A percentile compares a stretch with the other conserved stretches of the same genome.
These are phyloP conservation scores for Turritopsis rubra DNA, from an alignment of 30 jellyfish, hydroid and myxozoan species.

Conservation along the genomic window DNA sequence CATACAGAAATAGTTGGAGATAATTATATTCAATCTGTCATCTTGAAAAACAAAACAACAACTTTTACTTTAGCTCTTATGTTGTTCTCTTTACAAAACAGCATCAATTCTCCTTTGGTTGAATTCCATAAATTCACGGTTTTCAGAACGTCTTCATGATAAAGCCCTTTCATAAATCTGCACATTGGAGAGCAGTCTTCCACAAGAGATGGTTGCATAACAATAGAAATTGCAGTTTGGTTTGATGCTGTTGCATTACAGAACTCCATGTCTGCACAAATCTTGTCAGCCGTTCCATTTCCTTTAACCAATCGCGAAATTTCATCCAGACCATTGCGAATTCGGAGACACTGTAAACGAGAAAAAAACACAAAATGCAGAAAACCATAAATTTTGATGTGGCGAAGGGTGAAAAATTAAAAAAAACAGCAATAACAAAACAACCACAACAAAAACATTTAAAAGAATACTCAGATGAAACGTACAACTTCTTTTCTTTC, in stretches of 20 bases:
- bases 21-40: neutral
- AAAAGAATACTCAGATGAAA: neutral
- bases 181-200: neutral
- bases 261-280: neutral
- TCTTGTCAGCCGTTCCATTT: neutral
- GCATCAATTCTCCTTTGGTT: neutral
- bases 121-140: conserved; percentile 10
- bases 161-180: neutral
- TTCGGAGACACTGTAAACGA: neutral
- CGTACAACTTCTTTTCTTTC: neutral
- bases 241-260: neutral
- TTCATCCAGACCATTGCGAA: neutral
- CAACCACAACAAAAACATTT: neutral
- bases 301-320: neutral
- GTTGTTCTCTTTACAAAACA: neutral
- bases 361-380: too few species aligned
- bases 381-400: too few species aligned
- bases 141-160: neutral
- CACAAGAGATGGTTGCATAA: neutral
- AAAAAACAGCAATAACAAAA: too few species aligned
- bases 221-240: neutral
- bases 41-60: neutral
- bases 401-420: neutral
- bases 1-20: neutral
- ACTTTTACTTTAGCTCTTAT: neutral